phyloP scores from a whole-genome alignment of 2,113 vertebrate species.

The Actenoides lindsayi region DNA sequence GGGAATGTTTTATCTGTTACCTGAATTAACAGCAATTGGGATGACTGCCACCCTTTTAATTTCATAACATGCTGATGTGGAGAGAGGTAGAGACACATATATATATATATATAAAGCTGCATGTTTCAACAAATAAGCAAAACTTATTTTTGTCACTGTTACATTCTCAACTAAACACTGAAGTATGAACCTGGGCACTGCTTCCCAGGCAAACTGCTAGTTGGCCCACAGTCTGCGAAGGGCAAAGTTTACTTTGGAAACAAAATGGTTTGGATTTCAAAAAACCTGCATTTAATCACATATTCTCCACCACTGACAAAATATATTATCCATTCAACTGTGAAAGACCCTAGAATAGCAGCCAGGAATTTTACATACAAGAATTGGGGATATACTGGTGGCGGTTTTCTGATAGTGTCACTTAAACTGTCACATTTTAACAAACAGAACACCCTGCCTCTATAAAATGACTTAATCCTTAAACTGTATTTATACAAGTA shows the following conservation, averaged over 20 bases:
- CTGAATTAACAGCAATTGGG: not conserved
- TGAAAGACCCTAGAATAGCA: conserved; percentile 67
- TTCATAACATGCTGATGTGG: conserved; percentile 14
- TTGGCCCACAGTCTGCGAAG: conserved; percentile 15
- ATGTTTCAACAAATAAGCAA: conserved; percentile 14
- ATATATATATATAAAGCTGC: not conserved
- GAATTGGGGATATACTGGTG: conserved; percentile 72
- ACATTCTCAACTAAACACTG: conserved; percentile 19
- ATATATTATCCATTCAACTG: conserved; percentile 73
- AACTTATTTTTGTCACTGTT: conserved; percentile 7
- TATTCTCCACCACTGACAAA: conserved; percentile 64
- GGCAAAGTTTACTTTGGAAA: conserved; percentile 57
- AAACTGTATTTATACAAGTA: conserved; percentile 72
- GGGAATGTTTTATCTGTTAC: not conserved
- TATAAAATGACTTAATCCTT: conserved; percentile 67
- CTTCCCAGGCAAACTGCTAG: conserved; percentile 48
- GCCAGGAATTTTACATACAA: conserved; percentile 68
- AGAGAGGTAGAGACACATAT: not conserved
- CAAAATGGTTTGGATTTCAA: conserved; percentile 52
- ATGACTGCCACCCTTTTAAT: conserved; percentile 20
- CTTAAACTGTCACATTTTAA: conserved; percentile 69
- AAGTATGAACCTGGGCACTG: conserved; percentile 28
- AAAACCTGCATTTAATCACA: conserved; percentile 50
- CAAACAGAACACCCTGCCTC: conserved; percentile 63
- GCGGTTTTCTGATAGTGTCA: conserved; percentile 68